Evolutionary conservation across 1,140 invertebrate species (phyloP).

Genomic region (Vollenhovia emeryi): DNA sequence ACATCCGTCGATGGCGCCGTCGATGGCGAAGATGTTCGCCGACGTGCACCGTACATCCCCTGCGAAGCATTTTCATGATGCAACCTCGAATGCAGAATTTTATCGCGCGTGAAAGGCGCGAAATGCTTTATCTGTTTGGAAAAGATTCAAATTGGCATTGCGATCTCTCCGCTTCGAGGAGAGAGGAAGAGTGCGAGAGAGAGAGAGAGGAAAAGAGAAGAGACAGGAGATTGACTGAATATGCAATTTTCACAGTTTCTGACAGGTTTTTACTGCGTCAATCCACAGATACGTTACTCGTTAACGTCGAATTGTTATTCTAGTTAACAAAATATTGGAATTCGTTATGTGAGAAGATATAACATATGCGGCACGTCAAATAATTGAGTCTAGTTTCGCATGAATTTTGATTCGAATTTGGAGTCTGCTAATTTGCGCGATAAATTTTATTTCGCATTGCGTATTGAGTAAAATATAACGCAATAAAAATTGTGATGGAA

Average conservation of each 20-base stretch:
- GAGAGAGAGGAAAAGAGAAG: background rate
- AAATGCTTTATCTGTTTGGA: slow-evolving; percentile 35
- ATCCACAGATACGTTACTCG: slow-evolving; percentile 14
- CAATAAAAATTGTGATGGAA: slow-evolving; percentile 36
- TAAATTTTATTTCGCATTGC: slow-evolving; percentile 23
- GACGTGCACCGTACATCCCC: slow-evolving; percentile 52
- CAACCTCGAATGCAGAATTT: slow-evolving; percentile 44
- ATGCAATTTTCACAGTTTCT: slow-evolving; percentile 22
- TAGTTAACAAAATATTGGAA: slow-evolving; percentile 37
- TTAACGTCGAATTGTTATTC: slow-evolving; percentile 24
- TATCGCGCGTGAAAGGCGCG: slow-evolving; percentile 50
- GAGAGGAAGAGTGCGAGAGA: background rate
- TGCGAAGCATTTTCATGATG: slow-evolving; percentile 46
- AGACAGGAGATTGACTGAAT: background rate
- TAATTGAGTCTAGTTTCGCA: slow-evolving; percentile 42
- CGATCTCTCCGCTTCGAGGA: slow-evolving; percentile 2
- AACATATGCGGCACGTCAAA: background rate
- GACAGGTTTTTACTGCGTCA: slow-evolving; percentile 17
- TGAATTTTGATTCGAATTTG: slow-evolving; percentile 29
- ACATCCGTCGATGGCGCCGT: slow-evolving; percentile 56
- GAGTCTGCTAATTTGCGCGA: slow-evolving; percentile 21
- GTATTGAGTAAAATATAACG: slow-evolving; percentile 6
- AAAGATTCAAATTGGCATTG: slow-evolving; percentile 48
- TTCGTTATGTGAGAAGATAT: slow-evolving; percentile 36
- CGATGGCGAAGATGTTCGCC: slow-evolving; percentile 48